Base-by-base conservation (phyloP, 2,888 invertebrate species). In the Nomada fabriciana region DNA sequence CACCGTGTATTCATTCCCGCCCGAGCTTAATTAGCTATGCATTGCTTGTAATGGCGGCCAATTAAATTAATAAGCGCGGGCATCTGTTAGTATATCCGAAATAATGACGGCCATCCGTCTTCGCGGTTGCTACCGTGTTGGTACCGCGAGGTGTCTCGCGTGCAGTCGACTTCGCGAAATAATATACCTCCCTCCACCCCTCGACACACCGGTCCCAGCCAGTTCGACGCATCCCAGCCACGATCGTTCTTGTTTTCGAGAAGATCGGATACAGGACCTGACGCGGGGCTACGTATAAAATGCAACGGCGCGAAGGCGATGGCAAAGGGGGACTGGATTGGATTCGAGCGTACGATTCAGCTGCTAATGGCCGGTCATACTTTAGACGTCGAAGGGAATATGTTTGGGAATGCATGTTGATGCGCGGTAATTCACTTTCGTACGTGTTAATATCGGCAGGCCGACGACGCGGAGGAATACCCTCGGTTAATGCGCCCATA, bases 31-130 rank as follows among this genome's bases (percentile, higher is more conserved):
- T 92, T 91, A 91, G 90, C 88, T 89, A 89, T 90, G 89, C 90
- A 90, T 91, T 86, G 91, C 86, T 89, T 85, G 89, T 92, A 92
- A 92, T 89, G 91, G 90, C 88, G 84, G 86, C 88, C 91, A 90
- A 92, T 92, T 92, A 92, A 92, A 92, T 90, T 91, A 92, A 92
- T 92, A 92, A 92, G 89, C 90, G 72, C 59, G 84, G 87, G 87
- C 89, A 92, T 92, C 89, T 82, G 91, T 91, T 89, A 88, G 89
- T 89, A 88, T 90, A 91, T 91, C 87, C 86, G 82, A 79, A 89
- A 89, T 92, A 92, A 92, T 90, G 91, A 89, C 89, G 85, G 83
- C 80, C 90, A 92, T 92, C 87, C 85, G 88, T 92, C 90, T 91
- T 89, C 36, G 69, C 71, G 72, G 71, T 7, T 73, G 91, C 91